Evolutionary conservation across 2,888 invertebrate species (phyloP).

Genomic region (Andrena flavipes): DNA sequence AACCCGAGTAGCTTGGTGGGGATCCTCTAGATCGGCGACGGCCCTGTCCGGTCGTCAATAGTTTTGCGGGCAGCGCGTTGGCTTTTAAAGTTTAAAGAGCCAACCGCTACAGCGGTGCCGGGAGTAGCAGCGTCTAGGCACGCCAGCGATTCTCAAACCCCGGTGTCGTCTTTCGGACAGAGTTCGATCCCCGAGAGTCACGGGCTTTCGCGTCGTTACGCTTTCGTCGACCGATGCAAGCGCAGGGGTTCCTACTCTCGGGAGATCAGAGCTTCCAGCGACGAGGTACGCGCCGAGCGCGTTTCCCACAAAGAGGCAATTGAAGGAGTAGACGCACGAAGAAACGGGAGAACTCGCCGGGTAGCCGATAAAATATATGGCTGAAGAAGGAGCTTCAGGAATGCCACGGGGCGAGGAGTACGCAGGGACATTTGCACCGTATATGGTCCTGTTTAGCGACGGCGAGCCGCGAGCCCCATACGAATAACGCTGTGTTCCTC

Average conservation of each 20-base stretch:
- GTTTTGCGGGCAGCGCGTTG: slow-evolving; percentile 75
- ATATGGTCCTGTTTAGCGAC: slow-evolving; percentile 77
- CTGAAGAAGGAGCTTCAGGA: slow-evolving; percentile 54
- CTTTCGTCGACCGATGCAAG: neutral
- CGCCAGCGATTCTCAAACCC: slow-evolving; percentile 78
- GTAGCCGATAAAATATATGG: slow-evolving; percentile 55
- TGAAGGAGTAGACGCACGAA: slow-evolving; percentile 15
- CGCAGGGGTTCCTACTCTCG: neutral
- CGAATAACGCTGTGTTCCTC: neutral
- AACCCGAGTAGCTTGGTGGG: slow-evolving; percentile 34
- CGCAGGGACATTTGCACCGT: slow-evolving; percentile 73
- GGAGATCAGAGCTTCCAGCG: neutral
- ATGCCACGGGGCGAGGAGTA: slow-evolving; percentile 54
- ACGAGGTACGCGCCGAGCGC: neutral
- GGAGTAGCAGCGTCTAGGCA: slow-evolving; percentile 69
- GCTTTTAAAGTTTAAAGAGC: slow-evolving; percentile 84
- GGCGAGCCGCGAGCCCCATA: slow-evolving; percentile 54
- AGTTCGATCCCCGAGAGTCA: neutral
- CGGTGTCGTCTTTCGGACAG: neutral
- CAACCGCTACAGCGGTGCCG: slow-evolving; percentile 59
- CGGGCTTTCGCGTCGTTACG: neutral
- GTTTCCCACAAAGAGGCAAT: slow-evolving; percentile 30
- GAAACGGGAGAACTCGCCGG: slow-evolving; percentile 42
- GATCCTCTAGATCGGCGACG: slow-evolving; percentile 44
- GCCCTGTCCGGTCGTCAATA: slow-evolving; percentile 73